Base-by-base conservation (phyloP, 2,113 vertebrate genomes). In the Saguinus midas region DNA sequence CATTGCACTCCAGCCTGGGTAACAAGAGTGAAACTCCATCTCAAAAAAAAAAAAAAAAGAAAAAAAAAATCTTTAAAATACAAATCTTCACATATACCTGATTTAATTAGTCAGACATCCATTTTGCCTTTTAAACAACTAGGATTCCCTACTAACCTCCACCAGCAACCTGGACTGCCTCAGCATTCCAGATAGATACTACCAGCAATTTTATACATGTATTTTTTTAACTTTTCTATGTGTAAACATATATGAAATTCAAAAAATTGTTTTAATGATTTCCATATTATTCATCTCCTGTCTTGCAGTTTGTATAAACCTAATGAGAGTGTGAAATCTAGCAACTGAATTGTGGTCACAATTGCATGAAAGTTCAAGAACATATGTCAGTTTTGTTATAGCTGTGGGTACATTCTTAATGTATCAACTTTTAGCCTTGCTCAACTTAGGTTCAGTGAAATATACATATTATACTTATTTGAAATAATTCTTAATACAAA, bases 201-300 rank as follows among this genome's bases (percentile, higher is more conserved):
- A 94, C 96, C 92, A 98, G 97, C 98, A 98, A 97, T 98, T 99
- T 99, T 99, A 97, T 98, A 99, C 57, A 87, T 95, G 97, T 99
- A 98, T 99, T 99, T 99, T 99, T 99, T 96, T 99, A 99, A 14
- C 97, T 97, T 78, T 98, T 98, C 73, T 97, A 97, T 94, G 87
- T 98, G 96, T 95, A 82, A 97, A 97, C 78, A 91, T 94, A 89
- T 66, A 73, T 85, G 76, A 82, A 90, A 81, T 79, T 76, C 6
- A 13, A 43, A 95, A 92, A 21, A 40, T 72, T 82, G 76, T 93
- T 40, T 90, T 81, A 61, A 93, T 70, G 68, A 40, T 70, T 90
- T 72, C 45, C 40, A 45, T 76, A 57, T 85, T 72, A n/a, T 27
- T 91, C 50, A 91, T 68, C 32, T 89, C 37, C 70, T 84, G 68